phyloP scores from a whole-genome alignment of 2,113 vertebrate genomes.

The Dicrurus megarhynchus region DNA sequence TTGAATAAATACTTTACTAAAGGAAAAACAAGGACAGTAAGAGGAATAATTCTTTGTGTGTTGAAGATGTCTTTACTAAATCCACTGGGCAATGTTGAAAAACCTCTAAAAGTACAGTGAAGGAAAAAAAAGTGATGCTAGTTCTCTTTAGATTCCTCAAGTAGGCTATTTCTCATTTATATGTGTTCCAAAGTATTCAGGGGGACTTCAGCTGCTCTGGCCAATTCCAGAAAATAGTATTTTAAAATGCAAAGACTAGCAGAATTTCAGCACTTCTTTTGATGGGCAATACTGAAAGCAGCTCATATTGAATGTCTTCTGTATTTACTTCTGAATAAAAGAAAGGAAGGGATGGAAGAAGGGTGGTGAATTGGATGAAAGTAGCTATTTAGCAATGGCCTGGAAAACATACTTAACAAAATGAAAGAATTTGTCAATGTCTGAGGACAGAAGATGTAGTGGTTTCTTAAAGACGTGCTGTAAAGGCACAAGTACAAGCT shows the following conservation, averaged over 20 bases:
- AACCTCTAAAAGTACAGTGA: not conserved
- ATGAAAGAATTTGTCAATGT: slow-evolving; percentile 14
- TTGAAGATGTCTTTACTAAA: not conserved
- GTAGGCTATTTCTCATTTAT: not conserved
- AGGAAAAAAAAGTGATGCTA: not conserved
- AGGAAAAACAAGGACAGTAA: not conserved
- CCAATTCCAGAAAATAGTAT: not conserved
- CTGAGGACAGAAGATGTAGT: slow-evolving; percentile 7
- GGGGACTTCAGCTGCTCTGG: not conserved
- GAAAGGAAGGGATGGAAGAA: not conserved
- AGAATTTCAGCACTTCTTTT: not conserved
- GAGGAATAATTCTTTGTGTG: not conserved
- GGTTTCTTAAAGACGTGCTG: not conserved
- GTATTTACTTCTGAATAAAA: slow-evolving; percentile 1
- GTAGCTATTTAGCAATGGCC: not conserved
- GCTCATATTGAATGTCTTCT: not conserved
- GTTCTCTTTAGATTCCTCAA: not conserved
- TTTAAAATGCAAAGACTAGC: not conserved
- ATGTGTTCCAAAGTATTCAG: not conserved
- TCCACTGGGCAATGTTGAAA: not conserved
- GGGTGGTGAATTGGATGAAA: not conserved
- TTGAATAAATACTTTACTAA: not conserved
- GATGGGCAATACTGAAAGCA: not conserved
- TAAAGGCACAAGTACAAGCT: slow-evolving; percentile 12
- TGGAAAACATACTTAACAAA: slow-evolving; percentile 22